phyloP scores from a whole-genome alignment of 2,888 invertebrate genomes.

The Xylocampa areola region DNA sequence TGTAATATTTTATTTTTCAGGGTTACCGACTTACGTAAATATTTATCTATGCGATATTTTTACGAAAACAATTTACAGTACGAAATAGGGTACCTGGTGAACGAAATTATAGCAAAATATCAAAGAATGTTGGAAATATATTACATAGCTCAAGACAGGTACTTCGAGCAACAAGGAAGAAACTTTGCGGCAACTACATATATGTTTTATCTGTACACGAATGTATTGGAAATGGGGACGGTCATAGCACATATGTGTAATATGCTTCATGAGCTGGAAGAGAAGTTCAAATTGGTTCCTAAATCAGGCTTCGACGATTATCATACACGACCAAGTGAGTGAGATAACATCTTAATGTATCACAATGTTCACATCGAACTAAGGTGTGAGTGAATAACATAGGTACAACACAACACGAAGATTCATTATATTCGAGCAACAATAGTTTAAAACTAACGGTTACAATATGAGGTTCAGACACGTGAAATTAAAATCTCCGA shows the following conservation, averaged over 20 bases:
- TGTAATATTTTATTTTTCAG: slow-evolving; percentile 44
- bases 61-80: slow-evolving; percentile 62
- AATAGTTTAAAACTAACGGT: too few species aligned
- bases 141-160: slow-evolving; percentile 46
- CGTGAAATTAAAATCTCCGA: too few species aligned
- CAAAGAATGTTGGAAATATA: slow-evolving; percentile 67
- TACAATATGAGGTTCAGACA: too few species aligned
- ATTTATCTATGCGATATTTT: slow-evolving; percentile 49
- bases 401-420: too few species aligned
- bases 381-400: too few species aligned
- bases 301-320: slow-evolving; percentile 33
- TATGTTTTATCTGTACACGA: slow-evolving; percentile 65
- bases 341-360: too few species aligned
- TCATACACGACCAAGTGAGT: slow-evolving; percentile 7
- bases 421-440: too few species aligned
- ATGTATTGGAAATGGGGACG: slow-evolving; percentile 58
- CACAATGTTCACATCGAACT: too few species aligned
- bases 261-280: slow-evolving; percentile 68
- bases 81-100: slow-evolving; percentile 67
- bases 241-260: slow-evolving; percentile 65
- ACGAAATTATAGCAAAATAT: slow-evolving; percentile 66
- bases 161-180: neutral
- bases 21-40: slow-evolving; percentile 44
- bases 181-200: slow-evolving; percentile 33
- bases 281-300: slow-evolving; percentile 41